Evolutionary conservation across 2,888 invertebrate genomes (phyloP), one percentile per base, ranked within the genome.

Genomic region (Polia nebulosa): DNA sequence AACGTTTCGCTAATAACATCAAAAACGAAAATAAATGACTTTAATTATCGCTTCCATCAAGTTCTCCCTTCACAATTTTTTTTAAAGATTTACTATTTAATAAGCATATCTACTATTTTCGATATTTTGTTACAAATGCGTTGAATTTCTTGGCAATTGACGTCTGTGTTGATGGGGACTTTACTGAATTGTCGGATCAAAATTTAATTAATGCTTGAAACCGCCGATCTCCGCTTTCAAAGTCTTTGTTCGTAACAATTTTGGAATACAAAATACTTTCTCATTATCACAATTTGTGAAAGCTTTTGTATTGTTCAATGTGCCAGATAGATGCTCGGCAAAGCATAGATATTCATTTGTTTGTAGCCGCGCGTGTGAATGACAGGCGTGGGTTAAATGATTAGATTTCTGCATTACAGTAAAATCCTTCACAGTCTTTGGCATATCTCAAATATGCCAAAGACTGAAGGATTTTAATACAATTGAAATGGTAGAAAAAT

Each of bases 151-250:
- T 47, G 32, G 32, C 27, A 51, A 63, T 52, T 47, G 27, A 27
- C 56, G 29, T 49, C 53, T 44, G 20, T 13, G 34, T 36, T 59
- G 36, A 45, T 47, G 36, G 36, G 47, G 39, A 49, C 57, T 72
- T 72, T 44, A 45, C 71, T 56, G 57, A 73, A 76, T 80, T 76
- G 57, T 69, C 55, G 55, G 68, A 79, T 80, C 72, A 79, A 77
- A 83, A 80, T 77, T 76, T 77, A 82, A 83, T 83, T 81, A 84
- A 75, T 76, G 63, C 58, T 51, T 27, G 52, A 51, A 72, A 67
- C 73, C 62, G n/a, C 69, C 68, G 20, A 78, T 78, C 74, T 64
- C 52, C 57, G 41, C 56, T 73, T 68, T 71, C 56, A 58, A 55
- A 39, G 71, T 72, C 72, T 78, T 81, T 71, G 75, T 80, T 66